These are phyloP conservation scores for Cladopsammia gracilis DNA, from an alignment of 64 coral and sea anemone species.

Conservation along the genomic window DNA sequence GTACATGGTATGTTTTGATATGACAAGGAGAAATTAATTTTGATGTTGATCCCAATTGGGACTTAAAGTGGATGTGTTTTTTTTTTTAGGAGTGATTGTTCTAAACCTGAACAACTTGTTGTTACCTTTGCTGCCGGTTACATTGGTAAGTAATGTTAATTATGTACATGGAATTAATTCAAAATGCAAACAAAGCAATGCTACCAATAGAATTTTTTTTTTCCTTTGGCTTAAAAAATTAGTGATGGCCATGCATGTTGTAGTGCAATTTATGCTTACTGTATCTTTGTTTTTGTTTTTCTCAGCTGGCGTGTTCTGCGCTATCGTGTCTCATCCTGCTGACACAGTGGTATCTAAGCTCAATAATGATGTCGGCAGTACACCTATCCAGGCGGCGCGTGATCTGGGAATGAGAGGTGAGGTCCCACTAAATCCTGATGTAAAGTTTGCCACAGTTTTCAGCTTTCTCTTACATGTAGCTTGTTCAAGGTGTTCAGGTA, in stretches of 20 bases:
- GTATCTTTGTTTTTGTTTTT: not conserved
- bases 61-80: not conserved
- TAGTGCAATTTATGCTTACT: not conserved
- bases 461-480: too few species aligned
- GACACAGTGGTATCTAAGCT: slow-evolving; percentile 99
- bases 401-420: slow-evolving; percentile 97
- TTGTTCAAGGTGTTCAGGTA: too few species aligned
- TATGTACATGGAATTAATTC: not conserved
- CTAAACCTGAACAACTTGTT: slow-evolving; percentile 93
- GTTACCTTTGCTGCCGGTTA: slow-evolving; percentile 98
- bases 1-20: too few species aligned
- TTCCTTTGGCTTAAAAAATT: too few species aligned
- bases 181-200: too few species aligned
- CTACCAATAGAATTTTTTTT: too few species aligned
- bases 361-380: slow-evolving; percentile 95
- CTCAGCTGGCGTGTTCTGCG: slow-evolving; percentile 98
- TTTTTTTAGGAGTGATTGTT: slow-evolving; percentile 82
- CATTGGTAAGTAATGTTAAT: slow-evolving; percentile 71
- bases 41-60: too few species aligned
- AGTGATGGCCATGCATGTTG: too few species aligned
- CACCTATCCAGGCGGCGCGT: slow-evolving; percentile 91
- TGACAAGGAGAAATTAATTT: too few species aligned
- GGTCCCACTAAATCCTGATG: not conserved
- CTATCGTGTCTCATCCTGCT: slow-evolving; percentile 96
- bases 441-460: too few species aligned